These are phyloP conservation scores for Idaea biselata DNA, from an alignment of 2,888 invertebrate species.

Conservation along the genomic window DNA sequence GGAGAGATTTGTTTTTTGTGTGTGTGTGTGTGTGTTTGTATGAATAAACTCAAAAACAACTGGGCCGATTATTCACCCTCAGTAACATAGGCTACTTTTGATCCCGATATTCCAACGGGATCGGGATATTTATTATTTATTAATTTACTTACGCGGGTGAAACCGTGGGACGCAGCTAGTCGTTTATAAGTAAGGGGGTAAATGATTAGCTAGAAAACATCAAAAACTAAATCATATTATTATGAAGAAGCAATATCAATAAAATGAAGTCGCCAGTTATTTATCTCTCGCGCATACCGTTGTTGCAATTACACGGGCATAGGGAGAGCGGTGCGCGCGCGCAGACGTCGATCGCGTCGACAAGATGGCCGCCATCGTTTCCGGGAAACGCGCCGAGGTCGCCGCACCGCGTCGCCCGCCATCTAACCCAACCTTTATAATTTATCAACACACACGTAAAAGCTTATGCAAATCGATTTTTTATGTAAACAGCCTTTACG, in stretches of 20 bases:
- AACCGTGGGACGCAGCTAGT: no score
- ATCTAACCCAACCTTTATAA: slow-evolving; percentile 15
- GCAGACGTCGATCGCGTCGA: slow-evolving; percentile 14
- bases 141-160: no score
- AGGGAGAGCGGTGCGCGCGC: slow-evolving; percentile 24
- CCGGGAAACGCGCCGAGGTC: slow-evolving; percentile 51
- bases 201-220: no score
- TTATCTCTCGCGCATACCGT: not conserved
- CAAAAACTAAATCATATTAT: no score
- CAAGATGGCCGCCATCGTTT: slow-evolving; percentile 51
- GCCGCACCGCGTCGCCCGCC: slow-evolving; percentile 28
- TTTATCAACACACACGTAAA: slow-evolving; percentile 13
- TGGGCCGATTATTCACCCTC: no score
- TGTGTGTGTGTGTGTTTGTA: no score
- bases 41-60: no score
- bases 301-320: slow-evolving; percentile 3
- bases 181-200: no score
- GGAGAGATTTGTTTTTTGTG: no score
- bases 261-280: not conserved
- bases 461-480: slow-evolving; percentile 19
- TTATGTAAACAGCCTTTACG: slow-evolving; percentile 4
- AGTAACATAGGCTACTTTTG: no score
- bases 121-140: no score
- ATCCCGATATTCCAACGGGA: no score
- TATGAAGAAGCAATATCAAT: not conserved